Conservation (phyloP, 2,113 vertebrate species). For the Salminus brasiliensis region DNA sequence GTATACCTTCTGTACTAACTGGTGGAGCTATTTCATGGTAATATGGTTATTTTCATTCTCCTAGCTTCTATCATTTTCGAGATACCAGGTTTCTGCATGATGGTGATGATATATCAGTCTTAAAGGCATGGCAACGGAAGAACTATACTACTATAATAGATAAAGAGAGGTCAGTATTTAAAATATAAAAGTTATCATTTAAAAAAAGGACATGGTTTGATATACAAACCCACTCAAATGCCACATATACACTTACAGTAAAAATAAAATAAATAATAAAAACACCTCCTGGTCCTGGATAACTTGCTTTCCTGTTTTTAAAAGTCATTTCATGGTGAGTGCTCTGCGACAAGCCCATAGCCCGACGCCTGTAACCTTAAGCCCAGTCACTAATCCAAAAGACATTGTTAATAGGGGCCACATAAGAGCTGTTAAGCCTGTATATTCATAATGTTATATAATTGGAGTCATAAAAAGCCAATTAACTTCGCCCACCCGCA, state of each 20-base stretch:
- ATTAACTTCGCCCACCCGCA: constrained; percentile 73
- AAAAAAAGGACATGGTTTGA: too few species aligned
- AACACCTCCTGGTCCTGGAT: constrained; percentile 7
- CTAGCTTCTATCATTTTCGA: too few species aligned
- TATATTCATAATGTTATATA: constrained; percentile 85
- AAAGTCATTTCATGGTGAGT: constrained; percentile 56
- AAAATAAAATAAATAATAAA: too few species aligned
- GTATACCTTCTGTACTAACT: too few species aligned
- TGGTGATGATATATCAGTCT: too few species aligned
- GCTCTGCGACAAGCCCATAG: constrained; percentile 62
- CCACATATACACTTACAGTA: background rate
- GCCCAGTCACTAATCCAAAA: constrained; percentile 80
- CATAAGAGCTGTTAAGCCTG: constrained; percentile 82
- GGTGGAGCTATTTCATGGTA: too few species aligned
- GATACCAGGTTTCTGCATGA: too few species aligned
- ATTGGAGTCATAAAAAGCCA: constrained; percentile 85
- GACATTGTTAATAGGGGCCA: constrained; percentile 84
- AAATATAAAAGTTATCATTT: too few species aligned
- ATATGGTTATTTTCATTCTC: too few species aligned
- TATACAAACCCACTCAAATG: background rate
- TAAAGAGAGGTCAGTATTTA: too few species aligned
- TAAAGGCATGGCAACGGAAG: too few species aligned
- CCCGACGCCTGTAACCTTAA: constrained; percentile 75
- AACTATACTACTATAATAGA: too few species aligned
- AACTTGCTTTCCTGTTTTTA: constrained; percentile 44